Base-by-base conservation (phyloP, 2,113 vertebrate species). In the Meriones unguiculatus region DNA sequence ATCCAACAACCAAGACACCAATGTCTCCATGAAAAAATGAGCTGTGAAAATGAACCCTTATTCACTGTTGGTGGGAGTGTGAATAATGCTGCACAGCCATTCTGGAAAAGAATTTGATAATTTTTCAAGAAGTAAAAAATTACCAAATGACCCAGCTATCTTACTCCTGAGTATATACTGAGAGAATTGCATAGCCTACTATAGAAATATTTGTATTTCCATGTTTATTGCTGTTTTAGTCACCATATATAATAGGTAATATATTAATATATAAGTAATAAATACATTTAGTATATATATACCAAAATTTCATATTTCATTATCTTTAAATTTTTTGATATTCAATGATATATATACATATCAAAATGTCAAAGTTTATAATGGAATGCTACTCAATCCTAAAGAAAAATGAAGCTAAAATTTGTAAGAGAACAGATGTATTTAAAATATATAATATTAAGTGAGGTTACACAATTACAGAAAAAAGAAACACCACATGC, bases 1-100 rank as follows among this genome's bases (percentile, higher is more conserved):
- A 91, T 38, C 70, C 67, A 89, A 28, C 52, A 93, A 87, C 28
- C 72, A 91, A 95, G 84, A 46, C 12, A 62, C 24, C 87, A 81
- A 73, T 77, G 12, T 93, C 67, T 89, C 38, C 11, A 20, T 69
- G 30, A 59, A 96, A 80, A 85, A 46, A 41, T 85, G 25, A 28
- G 9, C 25, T 46, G 59, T 65, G 38, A 65, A 82, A 85, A 65
- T 64, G 24, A 22, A 17, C 24, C 13, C 24, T 41, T 84, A 64
- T 41, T 84, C 22, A 84, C 12, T 62, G 59, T 85, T 41, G 13
- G 7, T 64, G 7, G n/a, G 25, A 64, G 2, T 59, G 11, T 25
- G 54, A 62, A 59, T 59, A 59, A 25, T 25, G 5, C 20, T 38
- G 54, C 38, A 24, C 59, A 82, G 54, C 20, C 50, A 82, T 59